phyloP scores from a whole-genome alignment of 2,888 invertebrate genomes.

The Theristus sp. region DNA sequence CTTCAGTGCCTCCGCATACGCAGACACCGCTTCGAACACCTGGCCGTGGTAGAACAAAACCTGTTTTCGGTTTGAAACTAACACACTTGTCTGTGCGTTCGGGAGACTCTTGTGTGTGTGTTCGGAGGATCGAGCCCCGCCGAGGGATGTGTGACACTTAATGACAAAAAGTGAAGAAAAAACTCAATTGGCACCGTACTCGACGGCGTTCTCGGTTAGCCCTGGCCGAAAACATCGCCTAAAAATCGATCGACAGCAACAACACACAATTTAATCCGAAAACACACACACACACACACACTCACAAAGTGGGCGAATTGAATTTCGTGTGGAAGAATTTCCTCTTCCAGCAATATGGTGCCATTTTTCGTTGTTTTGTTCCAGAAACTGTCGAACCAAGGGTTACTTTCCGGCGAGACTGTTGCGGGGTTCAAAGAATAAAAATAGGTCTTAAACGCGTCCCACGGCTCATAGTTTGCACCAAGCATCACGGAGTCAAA shows the following conservation, averaged over 20 bases:
- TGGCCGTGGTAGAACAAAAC: not conserved
- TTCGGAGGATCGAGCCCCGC: no score
- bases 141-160: no score
- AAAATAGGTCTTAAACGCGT: not conserved
- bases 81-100: no score
- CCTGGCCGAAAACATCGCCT: no score
- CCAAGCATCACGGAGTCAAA: not conserved
- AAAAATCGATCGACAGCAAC: no score
- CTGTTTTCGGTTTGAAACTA: not conserved
- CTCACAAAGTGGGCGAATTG: slow-evolving; percentile 1
- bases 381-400: slow-evolving; percentile 2
- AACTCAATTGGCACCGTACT: no score
- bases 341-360: no score
- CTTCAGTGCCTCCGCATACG: not conserved
- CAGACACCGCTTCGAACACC: not conserved
- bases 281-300: no score
- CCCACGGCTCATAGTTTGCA: not conserved
- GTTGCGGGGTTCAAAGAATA: not conserved
- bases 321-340: not conserved
- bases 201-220: no score
- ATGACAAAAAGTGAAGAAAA: no score
- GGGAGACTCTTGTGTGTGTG: no score
- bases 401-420: not conserved
- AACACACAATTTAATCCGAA: no score
- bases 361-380: not conserved